phyloP scores from a whole-genome alignment of 1,140 invertebrate species.

The Drosophila bifasciata region DNA sequence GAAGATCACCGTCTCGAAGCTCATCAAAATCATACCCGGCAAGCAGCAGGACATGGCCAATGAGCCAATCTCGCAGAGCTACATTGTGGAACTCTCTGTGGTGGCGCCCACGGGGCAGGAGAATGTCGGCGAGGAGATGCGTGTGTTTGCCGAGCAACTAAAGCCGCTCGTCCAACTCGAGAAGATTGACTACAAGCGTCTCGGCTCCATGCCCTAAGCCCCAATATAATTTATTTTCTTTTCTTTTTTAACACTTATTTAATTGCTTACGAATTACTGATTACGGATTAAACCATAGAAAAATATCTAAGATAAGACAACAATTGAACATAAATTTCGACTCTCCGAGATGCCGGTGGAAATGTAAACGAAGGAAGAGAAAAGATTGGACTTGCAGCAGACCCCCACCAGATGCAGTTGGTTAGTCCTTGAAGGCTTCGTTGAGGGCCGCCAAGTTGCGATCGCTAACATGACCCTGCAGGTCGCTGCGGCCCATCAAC shows the following conservation, averaged over 20 bases:
- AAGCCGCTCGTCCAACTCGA: conserved; percentile 95
- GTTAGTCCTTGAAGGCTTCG: conserved; percentile 75
- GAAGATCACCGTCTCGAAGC: conserved; percentile 98
- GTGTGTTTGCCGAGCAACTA: conserved; percentile 96
- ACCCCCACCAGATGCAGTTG: not conserved
- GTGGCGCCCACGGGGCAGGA: conserved; percentile 96
- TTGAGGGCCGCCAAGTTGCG: conserved; percentile 73
- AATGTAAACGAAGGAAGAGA: no score
- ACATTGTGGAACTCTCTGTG: conserved; percentile 96
- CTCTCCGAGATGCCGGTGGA: no score
- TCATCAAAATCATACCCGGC: conserved; percentile 93
- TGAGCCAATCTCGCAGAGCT: conserved; percentile 95
- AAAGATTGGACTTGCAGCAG: not conserved
- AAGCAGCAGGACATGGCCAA: conserved; percentile 88
- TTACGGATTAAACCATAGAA: conserved; percentile 2
- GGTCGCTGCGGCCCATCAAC: conserved; percentile 92
- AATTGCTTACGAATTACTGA: conserved; percentile 4
- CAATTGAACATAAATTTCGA: not conserved
- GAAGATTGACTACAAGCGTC: conserved; percentile 94
- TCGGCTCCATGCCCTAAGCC: conserved; percentile 86
- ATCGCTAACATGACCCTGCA: conserved; percentile 84
- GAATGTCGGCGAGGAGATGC: conserved; percentile 97
- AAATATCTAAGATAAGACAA: conserved; percentile 8
- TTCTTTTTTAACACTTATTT: conserved; percentile 16
- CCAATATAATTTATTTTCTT: not conserved